A percentile compares a stretch with the other conserved stretches of the same genome.
Evolutionary conservation across 2,797 vertebrate species (phyloP).

Genomic region (Crax fasciolata): DNA sequence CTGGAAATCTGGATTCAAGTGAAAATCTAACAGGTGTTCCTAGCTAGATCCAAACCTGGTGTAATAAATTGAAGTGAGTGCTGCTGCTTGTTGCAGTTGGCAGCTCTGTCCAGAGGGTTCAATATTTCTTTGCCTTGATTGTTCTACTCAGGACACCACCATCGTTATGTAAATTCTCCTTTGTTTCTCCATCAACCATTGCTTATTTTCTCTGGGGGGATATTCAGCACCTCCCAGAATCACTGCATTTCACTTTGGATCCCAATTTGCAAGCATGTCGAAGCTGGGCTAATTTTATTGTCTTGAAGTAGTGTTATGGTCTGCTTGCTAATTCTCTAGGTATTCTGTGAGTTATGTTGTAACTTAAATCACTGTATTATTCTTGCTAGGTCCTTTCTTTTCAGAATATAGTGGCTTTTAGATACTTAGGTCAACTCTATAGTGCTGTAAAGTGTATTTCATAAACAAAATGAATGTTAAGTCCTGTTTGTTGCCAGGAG

Average conservation of each 20-base stretch:
- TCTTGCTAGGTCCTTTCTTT: constrained; percentile 17
- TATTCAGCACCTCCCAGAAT: background rate
- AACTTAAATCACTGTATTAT: background rate
- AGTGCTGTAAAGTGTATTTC: background rate
- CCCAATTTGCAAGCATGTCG: background rate
- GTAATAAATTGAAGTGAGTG: background rate
- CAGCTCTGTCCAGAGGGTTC: background rate
- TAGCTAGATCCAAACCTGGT: background rate
- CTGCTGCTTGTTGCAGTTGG: background rate
- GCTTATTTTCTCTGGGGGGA: background rate
- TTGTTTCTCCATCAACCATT: background rate
- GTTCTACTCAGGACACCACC: background rate
- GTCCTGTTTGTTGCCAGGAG: background rate
- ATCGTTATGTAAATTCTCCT: background rate
- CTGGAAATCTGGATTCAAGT: background rate
- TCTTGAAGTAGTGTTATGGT: background rate
- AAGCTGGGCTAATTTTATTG: constrained; percentile 32
- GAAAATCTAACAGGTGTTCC: background rate
- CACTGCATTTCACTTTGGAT: constrained; percentile 16
- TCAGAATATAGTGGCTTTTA: background rate
- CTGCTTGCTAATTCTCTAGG: constrained; percentile 25
- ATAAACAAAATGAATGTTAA: background rate
- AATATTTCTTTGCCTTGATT: background rate
- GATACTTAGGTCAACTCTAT: background rate
- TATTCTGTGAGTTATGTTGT: constrained; percentile 29